Evolutionary conservation across 2,888 invertebrate genomes (phyloP).

Genomic region (Acanthoscelides obtectus): DNA sequence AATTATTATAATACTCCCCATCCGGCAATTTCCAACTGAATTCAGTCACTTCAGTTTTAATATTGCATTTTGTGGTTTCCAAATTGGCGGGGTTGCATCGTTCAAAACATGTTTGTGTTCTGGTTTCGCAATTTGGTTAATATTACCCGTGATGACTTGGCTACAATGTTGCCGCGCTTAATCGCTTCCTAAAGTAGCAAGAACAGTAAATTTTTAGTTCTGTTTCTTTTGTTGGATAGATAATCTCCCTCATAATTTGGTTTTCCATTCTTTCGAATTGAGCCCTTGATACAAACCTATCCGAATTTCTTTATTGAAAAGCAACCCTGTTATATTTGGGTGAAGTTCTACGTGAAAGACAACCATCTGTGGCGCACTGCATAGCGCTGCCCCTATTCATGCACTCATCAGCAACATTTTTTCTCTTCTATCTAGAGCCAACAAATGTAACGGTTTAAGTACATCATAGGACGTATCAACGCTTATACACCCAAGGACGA

Average conservation of each 20-base stretch:
- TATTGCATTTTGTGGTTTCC: neutral
- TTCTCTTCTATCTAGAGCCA: constrained; percentile 68
- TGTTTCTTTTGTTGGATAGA: no score
- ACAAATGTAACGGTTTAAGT: constrained; percentile 71
- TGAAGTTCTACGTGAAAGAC: no score
- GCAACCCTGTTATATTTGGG: no score
- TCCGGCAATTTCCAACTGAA: neutral
- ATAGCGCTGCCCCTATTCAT: constrained; percentile 75
- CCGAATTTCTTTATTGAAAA: no score
- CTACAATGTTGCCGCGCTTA: neutral
- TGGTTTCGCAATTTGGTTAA: neutral
- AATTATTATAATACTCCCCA: no score
- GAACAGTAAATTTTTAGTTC: neutral
- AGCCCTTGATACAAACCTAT: no score
- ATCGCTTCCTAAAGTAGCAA: neutral
- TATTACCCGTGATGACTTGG: no score
- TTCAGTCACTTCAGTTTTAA: neutral
- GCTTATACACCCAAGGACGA: no score
- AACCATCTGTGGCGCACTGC: constrained; percentile 83
- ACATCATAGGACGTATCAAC: constrained; percentile 89
- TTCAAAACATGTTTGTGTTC: neutral
- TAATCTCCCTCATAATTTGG: no score
- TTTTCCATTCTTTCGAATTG: no score
- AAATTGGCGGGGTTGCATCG: neutral
- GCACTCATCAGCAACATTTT: constrained; percentile 72